phyloP scores from a whole-genome alignment of 1,140 invertebrate species.

The Atta texana region DNA sequence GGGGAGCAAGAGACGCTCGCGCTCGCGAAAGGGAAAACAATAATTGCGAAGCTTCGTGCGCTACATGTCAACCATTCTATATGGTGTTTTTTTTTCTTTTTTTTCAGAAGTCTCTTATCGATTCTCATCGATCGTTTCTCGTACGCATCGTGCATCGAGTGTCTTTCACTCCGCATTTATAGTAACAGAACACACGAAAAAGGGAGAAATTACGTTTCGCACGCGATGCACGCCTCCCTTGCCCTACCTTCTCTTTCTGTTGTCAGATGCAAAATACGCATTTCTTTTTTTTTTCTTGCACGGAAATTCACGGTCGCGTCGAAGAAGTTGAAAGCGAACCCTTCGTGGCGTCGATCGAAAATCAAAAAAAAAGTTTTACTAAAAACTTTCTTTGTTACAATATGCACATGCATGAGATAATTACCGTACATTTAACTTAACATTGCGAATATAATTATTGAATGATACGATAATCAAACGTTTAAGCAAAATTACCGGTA shows the following conservation, averaged over 20 bases:
- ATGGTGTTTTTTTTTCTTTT: constrained; percentile 50
- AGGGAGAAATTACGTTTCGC: constrained; percentile 54
- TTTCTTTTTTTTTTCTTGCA: constrained; percentile 21
- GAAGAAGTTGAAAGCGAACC: constrained; percentile 33
- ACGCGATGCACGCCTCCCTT: constrained; percentile 52
- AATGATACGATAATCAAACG: constrained; percentile 20
- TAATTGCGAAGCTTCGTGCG: constrained; percentile 60
- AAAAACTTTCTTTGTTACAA: constrained; percentile 6
- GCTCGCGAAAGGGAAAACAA: constrained; percentile 36
- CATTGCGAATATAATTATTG: constrained; percentile 23
- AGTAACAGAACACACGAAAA: constrained; percentile 41
- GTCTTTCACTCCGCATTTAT: not conserved
- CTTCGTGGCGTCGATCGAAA: constrained; percentile 5
- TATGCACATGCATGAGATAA: not conserved
- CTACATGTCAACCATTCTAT: constrained; percentile 45
- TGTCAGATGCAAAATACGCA: not conserved
- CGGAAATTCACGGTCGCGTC: constrained; percentile 20
- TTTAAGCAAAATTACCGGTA: not conserved
- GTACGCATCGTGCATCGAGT: constrained; percentile 30
- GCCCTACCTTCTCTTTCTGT: not conserved
- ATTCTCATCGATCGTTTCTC: constrained; percentile 43
- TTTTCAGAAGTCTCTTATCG: constrained; percentile 42
- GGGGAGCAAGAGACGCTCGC: constrained; percentile 9
- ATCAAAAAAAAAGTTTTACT: constrained; percentile 17
- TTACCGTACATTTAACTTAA: constrained; percentile 6